phyloP scores from a whole-genome alignment of 1,140 invertebrate genomes.

The Lordiphosa mommai region DNA sequence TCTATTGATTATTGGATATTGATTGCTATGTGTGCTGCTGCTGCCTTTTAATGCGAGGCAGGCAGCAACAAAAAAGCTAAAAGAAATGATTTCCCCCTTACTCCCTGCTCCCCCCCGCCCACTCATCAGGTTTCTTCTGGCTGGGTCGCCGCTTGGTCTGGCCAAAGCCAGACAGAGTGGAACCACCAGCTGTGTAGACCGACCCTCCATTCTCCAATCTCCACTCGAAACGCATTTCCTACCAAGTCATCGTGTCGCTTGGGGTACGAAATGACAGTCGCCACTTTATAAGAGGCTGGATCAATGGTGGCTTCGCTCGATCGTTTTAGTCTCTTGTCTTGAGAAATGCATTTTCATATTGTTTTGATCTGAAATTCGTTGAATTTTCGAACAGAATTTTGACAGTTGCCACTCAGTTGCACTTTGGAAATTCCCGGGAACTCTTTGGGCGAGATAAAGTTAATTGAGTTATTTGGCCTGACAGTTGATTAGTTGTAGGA shows the following conservation, averaged over 20 bases:
- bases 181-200: slow-evolving; percentile 59
- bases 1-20: slow-evolving; percentile 77
- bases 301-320: slow-evolving; percentile 47
- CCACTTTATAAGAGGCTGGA: slow-evolving; percentile 72
- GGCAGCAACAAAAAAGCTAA: slow-evolving; percentile 63
- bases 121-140: neutral
- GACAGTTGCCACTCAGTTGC: slow-evolving; percentile 65
- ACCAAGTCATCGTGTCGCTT: slow-evolving; percentile 65
- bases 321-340: slow-evolving; percentile 44
- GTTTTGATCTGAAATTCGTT: slow-evolving; percentile 74
- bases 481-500: slow-evolving; percentile 70
- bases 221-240: slow-evolving; percentile 62
- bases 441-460: slow-evolving; percentile 54
- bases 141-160: slow-evolving; percentile 66
- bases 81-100: slow-evolving; percentile 59
- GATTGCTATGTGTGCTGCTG: slow-evolving; percentile 51
- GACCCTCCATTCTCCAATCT: neutral
- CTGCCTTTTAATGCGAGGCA: slow-evolving; percentile 69
- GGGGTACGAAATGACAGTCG: slow-evolving; percentile 59
- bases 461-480: slow-evolving; percentile 72
- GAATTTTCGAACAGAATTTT: slow-evolving; percentile 68
- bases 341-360: slow-evolving; percentile 72
- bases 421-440: slow-evolving; percentile 64
- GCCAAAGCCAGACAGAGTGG: slow-evolving; percentile 62
- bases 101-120: neutral